Percentiles rank a stretch among this genome's conserved stretches.
Evolutionary conservation across 2,888 invertebrate genomes (phyloP).

Genomic region (Sarcophaga rosellei): DNA sequence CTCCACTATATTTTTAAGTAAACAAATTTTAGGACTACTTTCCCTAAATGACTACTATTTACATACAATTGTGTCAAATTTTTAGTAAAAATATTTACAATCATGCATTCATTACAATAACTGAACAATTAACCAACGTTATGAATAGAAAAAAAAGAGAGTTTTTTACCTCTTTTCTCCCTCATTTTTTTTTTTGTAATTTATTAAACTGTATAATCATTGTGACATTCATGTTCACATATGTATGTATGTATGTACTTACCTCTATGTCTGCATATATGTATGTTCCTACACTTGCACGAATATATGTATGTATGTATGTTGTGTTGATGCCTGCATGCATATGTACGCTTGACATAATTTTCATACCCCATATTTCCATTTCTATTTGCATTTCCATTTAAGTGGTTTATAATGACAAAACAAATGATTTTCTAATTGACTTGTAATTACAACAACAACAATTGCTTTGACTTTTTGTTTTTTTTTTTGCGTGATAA

Average conservation of each 20-base stretch:
- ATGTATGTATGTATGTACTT: neutral
- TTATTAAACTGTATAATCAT: neutral
- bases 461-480: constrained; percentile 57
- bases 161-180: neutral
- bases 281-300: neutral
- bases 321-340: neutral
- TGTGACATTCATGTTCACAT: neutral
- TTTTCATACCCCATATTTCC: constrained; percentile 4
- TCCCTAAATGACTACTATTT: too few species aligned
- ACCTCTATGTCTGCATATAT: neutral
- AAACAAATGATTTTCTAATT: constrained; percentile 68
- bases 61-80: too few species aligned
- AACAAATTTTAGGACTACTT: too few species aligned
- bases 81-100: too few species aligned
- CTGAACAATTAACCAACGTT: constrained; percentile 42
- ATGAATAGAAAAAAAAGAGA: neutral
- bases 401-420: constrained; percentile 44
- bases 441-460: constrained; percentile 54
- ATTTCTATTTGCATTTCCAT: neutral
- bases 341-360: constrained; percentile 44
- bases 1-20: too few species aligned
- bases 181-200: neutral
- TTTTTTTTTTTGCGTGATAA: neutral
- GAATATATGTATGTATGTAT: neutral
- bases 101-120: neutral